Conservation (phyloP, 2,888 invertebrate species). For the Octonoba sinensis region DNA sequence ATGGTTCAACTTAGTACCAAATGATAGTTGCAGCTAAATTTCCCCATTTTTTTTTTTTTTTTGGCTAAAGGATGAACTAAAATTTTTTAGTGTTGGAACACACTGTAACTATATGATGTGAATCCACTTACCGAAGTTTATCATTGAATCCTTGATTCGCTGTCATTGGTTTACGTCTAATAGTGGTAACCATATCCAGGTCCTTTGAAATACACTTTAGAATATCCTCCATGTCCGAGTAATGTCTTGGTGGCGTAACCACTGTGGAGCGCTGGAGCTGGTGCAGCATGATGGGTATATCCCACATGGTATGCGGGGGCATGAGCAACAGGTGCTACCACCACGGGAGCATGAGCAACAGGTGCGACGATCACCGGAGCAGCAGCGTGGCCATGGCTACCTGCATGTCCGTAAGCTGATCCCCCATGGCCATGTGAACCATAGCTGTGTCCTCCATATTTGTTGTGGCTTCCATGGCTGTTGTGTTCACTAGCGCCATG, state of each 20-base stretch:
- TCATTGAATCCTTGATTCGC: too few relatives aligned
- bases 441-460: conserved; percentile 36
- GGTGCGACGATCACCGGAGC: conserved; percentile 11
- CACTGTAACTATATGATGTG: too few relatives aligned
- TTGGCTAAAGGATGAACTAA: too few relatives aligned
- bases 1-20: too few relatives aligned
- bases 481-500: conserved; percentile 38
- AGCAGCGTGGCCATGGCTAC: conserved; percentile 12
- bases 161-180: background rate
- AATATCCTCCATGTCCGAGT: conserved; percentile 41
- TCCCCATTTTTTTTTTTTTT: too few relatives aligned
- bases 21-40: too few relatives aligned
- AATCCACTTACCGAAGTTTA: too few relatives aligned
- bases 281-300: conserved; percentile 14
- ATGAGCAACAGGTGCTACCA: too few relatives aligned
- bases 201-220: conserved; percentile 57
- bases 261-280: background rate
- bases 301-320: conserved; percentile 7
- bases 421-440: conserved; percentile 42
- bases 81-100: too few relatives aligned
- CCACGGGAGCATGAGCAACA: conserved; percentile 1
- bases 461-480: conserved; percentile 39
- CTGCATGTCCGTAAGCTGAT: conserved; percentile 26
- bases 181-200: conserved; percentile 51
- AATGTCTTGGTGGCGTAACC: conserved; percentile 45